Evolutionary conservation across 2,113 vertebrate genomes (phyloP).

Genomic region (Corvus moneduloides): DNA sequence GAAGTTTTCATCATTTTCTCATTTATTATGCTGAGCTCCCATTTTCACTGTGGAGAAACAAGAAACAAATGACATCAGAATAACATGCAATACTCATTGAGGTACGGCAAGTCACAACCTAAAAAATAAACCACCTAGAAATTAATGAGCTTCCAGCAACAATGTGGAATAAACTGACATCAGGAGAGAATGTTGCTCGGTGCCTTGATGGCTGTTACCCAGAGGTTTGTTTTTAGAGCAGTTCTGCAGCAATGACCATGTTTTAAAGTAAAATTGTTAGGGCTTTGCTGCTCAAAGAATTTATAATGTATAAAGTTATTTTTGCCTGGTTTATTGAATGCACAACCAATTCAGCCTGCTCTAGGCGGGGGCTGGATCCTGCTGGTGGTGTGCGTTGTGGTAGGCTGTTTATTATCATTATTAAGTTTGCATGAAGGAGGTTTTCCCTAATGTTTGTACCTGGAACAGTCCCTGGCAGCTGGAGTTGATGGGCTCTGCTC

Average conservation of each 20-base stretch:
- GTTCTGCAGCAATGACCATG: background rate
- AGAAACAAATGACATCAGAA: background rate
- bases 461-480: background rate
- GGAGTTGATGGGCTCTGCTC: background rate
- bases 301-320: background rate
- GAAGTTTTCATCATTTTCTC: constrained; percentile 1
- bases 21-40: background rate
- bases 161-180: background rate
- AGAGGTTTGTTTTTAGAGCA: background rate
- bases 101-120: background rate
- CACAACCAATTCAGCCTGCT: background rate
- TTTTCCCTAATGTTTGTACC: background rate
- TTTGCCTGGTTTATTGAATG: background rate
- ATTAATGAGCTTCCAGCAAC: background rate
- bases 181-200: background rate
- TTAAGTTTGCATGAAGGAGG: background rate
- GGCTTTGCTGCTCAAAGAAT: background rate
- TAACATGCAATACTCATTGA: background rate
- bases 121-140: background rate
- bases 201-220: background rate
- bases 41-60: background rate
- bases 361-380: background rate
- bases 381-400: background rate
- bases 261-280: background rate
- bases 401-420: background rate